Evolutionary conservation across 2,888 invertebrate species (phyloP).

Genomic region (Eupithecia dodoneata): DNA sequence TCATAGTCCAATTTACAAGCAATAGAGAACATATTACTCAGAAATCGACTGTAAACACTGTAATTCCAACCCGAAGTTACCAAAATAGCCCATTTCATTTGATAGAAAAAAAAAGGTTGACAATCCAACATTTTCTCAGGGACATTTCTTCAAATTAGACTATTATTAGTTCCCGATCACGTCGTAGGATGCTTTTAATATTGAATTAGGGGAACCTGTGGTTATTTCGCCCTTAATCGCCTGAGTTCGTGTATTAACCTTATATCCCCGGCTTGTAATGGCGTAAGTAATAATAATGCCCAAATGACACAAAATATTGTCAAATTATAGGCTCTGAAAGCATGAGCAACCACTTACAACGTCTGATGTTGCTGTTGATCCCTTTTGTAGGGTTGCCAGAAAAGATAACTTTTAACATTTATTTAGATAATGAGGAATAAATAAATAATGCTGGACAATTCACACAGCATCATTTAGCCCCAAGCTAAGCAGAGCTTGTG

Average conservation of each 20-base stretch:
- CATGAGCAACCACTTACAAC: constrained; percentile 81
- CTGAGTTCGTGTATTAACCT: constrained; percentile 77
- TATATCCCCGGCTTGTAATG: constrained; percentile 81
- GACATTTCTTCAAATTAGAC: constrained; percentile 82
- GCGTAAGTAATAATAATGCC: constrained; percentile 83
- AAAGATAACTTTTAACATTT: background rate
- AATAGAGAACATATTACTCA: constrained; percentile 58
- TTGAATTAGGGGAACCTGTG: constrained; percentile 83
- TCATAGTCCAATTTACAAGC: constrained; percentile 57
- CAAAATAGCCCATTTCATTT: constrained; percentile 70
- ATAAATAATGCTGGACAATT: no score
- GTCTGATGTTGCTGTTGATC: constrained; percentile 71
- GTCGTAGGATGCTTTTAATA: constrained; percentile 83
- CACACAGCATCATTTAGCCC: no score
- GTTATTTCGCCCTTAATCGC: constrained; percentile 81
- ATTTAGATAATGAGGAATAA: background rate
- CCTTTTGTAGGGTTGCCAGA: constrained; percentile 66
- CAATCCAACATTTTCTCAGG: constrained; percentile 82
- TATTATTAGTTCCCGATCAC: constrained; percentile 83
- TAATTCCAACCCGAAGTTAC: constrained; percentile 63
- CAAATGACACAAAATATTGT: constrained; percentile 85
- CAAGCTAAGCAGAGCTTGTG: no score
- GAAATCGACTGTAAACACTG: constrained; percentile 62
- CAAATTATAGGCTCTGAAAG: constrained; percentile 83
- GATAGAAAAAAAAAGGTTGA: constrained; percentile 73